Evolutionary conservation across 2,113 vertebrate genomes (phyloP).

Genomic region (Natator depressus): DNA sequence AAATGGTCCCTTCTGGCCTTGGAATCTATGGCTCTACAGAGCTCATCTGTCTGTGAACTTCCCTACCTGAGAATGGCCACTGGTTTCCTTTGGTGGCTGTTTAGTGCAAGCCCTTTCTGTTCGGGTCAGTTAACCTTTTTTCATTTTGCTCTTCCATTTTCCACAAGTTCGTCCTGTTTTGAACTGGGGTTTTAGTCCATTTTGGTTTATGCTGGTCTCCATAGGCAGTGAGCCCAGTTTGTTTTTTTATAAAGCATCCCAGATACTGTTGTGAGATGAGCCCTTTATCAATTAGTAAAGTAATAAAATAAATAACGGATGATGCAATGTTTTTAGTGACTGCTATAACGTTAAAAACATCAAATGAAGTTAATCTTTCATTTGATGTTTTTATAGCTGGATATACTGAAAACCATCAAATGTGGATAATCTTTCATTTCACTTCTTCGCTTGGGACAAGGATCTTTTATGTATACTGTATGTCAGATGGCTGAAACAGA

Average conservation of each 20-base stretch:
- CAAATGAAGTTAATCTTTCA: conserved; percentile 49
- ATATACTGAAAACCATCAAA: conserved; percentile 53
- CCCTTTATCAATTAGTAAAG: conserved; percentile 53
- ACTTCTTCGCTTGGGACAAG: conserved; percentile 48
- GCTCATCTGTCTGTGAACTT: not conserved
- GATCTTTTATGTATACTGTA: conserved; percentile 52
- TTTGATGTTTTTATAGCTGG: conserved; percentile 64
- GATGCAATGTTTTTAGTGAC: conserved; percentile 46
- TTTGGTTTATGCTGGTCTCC: not conserved
- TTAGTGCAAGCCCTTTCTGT: not conserved
- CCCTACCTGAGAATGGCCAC: not conserved
- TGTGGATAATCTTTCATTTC: conserved; percentile 38
- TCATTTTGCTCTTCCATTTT: not conserved
- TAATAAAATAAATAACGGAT: conserved; percentile 48
- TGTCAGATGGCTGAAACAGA: conserved; percentile 17
- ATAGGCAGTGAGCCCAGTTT: conserved; percentile 5
- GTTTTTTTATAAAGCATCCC: not conserved
- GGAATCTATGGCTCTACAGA: not conserved
- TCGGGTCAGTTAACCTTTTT: not conserved
- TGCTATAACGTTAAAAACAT: conserved; percentile 64
- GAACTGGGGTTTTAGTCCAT: not conserved
- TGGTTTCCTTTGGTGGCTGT: not conserved
- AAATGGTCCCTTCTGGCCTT: not conserved
- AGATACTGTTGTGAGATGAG: not conserved
- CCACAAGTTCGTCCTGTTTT: not conserved